Percentiles rank a stretch among this genome's conserved stretches.
Evolutionary conservation across 2,797 vertebrate species (phyloP).

Genomic region (Enteromius unitaeniatus): DNA sequence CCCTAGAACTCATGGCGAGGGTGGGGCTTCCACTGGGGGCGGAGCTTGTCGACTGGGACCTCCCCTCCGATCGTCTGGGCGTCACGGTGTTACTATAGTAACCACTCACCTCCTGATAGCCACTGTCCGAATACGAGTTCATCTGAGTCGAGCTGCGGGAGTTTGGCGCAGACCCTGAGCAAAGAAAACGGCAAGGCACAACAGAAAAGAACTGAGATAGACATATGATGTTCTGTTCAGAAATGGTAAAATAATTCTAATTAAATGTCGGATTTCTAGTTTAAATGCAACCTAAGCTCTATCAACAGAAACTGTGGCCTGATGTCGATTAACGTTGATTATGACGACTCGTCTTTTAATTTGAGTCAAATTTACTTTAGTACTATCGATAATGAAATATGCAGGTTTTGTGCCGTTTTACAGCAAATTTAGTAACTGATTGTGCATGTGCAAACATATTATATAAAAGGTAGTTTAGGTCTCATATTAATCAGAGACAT

Average conservation of each 20-base stretch:
- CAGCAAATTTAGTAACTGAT: neutral
- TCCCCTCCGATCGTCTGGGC: constrained; percentile 85
- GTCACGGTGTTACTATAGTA: constrained; percentile 91
- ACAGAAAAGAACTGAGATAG: neutral
- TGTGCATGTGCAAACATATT: neutral
- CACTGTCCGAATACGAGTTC: constrained; percentile 97
- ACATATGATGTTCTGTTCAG: neutral
- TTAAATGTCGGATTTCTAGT: neutral
- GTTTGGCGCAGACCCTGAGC: constrained; percentile 90
- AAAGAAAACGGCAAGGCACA: neutral
- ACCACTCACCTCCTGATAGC: constrained; percentile 94
- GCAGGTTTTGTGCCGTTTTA: neutral
- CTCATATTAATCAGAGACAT: neutral
- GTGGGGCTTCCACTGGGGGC: constrained; percentile 82
- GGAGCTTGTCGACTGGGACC: constrained; percentile 84
- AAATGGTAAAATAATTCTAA: neutral
- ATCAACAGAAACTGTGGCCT: neutral
- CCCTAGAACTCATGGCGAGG: constrained; percentile 79
- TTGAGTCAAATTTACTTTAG: neutral
- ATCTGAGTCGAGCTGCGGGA: constrained; percentile 93
- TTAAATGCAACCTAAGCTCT: neutral
- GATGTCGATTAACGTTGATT: neutral
- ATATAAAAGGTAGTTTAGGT: neutral
- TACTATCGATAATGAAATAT: neutral
- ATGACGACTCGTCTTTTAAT: neutral